Evolutionary conservation across 2,888 invertebrate genomes (phyloP), one percentile per base, ranked within the genome.

Genomic region (Halictus ligatus): DNA sequence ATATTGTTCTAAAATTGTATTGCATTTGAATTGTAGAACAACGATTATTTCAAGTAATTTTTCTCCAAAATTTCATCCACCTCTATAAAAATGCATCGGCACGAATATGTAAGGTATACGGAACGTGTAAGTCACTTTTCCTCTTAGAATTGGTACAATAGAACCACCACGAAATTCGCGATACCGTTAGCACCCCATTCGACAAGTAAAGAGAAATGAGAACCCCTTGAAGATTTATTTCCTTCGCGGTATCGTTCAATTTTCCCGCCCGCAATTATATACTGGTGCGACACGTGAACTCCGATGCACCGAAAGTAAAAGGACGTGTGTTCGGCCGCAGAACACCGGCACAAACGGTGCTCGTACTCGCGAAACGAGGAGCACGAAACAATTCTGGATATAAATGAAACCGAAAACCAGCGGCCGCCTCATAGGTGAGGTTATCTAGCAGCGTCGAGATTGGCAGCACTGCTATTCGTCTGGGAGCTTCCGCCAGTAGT

Each of bases 401-500:
- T 40, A 13, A 60, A 25, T 0, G 60, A 43, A 76, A 74, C n/a
- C 43, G 46, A 76, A 82, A 83, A 71, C 60, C 48, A 25, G 29
- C 6, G 54, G 64, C 25, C 43, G 60, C 48, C 67, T 67, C 35
- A 18, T 54, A 85, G 73, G 81, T 75, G 83, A 87, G 80, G 83
- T 80, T 80, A 80, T 78, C 75, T 72, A 48, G 29, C 43, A n/a
- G 43, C 78, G 60, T n/a, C 77, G 46, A 60, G 48, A 88, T 89
- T 89, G 89, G 89, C 88, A 89, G 79, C 87, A 88, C 83, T 89
- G 89, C 74, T 83, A 72, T 78, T 75, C 84, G 50, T 78, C 85
- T 43, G 75, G 82, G 71, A 86, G 88, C 81, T 89, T 83, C 87
- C 83, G 78, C 81, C 88, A 86, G 89, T 87, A 90, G 88, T 91